These are phyloP conservation scores for Apis cerana DNA, from an alignment of 1,140 invertebrate species.

Conservation along the genomic window DNA sequence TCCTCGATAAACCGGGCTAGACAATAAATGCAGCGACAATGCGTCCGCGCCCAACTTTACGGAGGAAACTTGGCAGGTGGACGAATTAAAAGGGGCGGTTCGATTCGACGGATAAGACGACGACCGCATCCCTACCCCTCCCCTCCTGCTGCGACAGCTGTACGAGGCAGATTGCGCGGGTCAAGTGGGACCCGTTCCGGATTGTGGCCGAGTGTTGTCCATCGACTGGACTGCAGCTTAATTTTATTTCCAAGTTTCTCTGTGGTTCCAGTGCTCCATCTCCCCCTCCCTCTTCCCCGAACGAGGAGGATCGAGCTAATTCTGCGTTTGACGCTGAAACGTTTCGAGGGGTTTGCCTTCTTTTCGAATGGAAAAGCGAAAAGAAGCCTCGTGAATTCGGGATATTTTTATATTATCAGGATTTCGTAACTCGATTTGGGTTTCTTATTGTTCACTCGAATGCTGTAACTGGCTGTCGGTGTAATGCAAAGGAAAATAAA, in stretches of 20 bases:
- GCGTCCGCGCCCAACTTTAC: slow-evolving; percentile 46
- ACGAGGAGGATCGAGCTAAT: neutral
- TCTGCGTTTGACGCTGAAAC: neutral
- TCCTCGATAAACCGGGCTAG: slow-evolving; percentile 57
- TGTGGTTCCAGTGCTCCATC: neutral
- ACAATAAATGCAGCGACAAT: slow-evolving; percentile 53
- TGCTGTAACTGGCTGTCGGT: no score
- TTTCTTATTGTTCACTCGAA: no score
- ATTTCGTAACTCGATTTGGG: no score
- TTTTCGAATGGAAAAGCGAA: no score
- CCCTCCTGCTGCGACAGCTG: slow-evolving; percentile 17
- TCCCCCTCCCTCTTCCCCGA: no score
- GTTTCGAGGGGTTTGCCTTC: no score
- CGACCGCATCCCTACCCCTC: neutral
- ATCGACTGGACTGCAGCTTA: neutral
- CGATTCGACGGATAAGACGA: slow-evolving; percentile 35
- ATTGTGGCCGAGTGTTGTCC: slow-evolving; percentile 24
- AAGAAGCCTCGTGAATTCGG: no score
- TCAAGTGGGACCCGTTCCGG: slow-evolving; percentile 8
- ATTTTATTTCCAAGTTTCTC: slow-evolving; percentile 35
- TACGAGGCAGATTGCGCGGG: slow-evolving; percentile 39
- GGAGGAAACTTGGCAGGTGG: neutral
- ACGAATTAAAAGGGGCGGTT: slow-evolving; percentile 39
- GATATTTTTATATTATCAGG: no score
- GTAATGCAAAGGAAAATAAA: no score